Evolutionary conservation across 1,140 invertebrate genomes (phyloP).

Genomic region (Palaemon carinicauda): DNA sequence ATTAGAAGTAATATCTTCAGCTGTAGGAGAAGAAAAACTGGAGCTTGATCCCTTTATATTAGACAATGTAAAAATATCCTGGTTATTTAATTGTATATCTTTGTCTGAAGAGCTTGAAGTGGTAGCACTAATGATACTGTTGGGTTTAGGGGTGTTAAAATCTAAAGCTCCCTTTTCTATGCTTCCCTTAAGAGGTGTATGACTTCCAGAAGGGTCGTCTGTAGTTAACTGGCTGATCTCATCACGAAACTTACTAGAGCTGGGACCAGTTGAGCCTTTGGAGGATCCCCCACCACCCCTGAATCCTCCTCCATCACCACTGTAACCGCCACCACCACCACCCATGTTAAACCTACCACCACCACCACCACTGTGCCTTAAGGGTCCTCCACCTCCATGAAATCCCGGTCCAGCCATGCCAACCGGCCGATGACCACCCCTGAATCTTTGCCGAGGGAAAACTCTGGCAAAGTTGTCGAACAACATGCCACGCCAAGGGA

Average conservation of each 20-base stretch:
- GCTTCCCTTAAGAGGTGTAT: too few species aligned
- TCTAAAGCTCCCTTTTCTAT: neutral
- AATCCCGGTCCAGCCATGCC: neutral
- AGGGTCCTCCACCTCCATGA: neutral
- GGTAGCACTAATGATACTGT: neutral
- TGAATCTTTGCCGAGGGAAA: neutral
- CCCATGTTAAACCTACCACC: neutral
- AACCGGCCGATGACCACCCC: neutral
- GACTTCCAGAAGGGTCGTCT: too few species aligned
- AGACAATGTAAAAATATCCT: too few species aligned
- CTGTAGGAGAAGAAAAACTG: too few species aligned
- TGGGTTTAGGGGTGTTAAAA: neutral
- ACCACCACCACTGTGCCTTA: neutral
- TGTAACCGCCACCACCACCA: neutral
- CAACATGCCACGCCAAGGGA: slow-evolving; percentile 18
- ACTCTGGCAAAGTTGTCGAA: neutral
- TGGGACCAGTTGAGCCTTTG: neutral
- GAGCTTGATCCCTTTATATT: too few species aligned
- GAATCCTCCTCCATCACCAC: neutral
- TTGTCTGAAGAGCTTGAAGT: neutral
- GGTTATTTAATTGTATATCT: neutral
- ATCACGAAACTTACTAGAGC: neutral
- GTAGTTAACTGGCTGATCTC: neutral
- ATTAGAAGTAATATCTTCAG: neutral
- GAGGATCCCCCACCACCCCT: neutral